These are phyloP conservation scores for Orientallactaga bullata DNA, from an alignment of 2,113 vertebrate genomes.

Conservation along the genomic window DNA sequence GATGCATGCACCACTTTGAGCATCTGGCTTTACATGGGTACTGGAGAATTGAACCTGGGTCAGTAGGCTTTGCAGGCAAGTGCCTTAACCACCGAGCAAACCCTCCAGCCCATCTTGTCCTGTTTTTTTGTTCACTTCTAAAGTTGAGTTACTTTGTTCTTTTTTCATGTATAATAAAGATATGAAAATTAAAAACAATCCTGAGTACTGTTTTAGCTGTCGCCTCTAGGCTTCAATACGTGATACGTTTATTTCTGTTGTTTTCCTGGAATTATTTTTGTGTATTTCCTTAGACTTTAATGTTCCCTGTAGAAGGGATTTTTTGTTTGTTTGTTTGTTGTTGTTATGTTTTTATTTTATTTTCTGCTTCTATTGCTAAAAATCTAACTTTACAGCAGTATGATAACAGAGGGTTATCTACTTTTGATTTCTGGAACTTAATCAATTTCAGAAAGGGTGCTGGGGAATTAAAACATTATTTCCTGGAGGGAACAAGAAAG, in stretches of 20 bases:
- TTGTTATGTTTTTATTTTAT: no score
- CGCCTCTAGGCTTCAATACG: neutral
- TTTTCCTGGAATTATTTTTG: slow-evolving; percentile 15
- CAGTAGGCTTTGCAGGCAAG: no score
- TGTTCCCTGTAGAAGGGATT: neutral
- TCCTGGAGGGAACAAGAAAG: neutral
- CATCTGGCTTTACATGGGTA: no score
- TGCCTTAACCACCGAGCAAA: no score
- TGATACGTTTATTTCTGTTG: neutral
- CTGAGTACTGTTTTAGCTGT: neutral
- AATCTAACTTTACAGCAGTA: neutral
- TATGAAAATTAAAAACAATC: neutral
- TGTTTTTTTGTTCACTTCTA: neutral
- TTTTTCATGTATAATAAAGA: neutral
- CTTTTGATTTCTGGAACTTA: neutral
- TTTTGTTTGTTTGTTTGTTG: neutral
- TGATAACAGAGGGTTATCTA: neutral
- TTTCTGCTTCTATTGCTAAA: slow-evolving; percentile 18
- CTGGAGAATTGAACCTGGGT: no score
- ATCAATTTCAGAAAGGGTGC: neutral
- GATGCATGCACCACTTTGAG: no score
- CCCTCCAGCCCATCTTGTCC: no score
- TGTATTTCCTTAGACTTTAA: neutral
- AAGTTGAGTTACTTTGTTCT: neutral
- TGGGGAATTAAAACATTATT: neutral